phyloP scores from a whole-genome alignment of 2,797 vertebrate genomes.

The Acrocephalus scirpaceus region DNA sequence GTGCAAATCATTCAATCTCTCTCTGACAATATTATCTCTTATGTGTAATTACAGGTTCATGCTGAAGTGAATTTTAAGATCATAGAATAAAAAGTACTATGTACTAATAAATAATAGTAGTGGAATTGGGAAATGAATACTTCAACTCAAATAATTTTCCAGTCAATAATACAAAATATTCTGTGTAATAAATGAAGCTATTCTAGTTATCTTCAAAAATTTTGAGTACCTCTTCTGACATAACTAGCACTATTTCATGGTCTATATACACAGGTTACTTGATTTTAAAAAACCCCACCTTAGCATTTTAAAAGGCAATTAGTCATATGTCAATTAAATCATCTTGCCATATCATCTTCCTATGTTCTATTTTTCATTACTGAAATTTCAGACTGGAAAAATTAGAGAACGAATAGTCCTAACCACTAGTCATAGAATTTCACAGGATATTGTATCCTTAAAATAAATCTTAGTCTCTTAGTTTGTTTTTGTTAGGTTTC shows the following conservation, averaged over 20 bases:
- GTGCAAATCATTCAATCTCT: not conserved
- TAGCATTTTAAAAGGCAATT: constrained; percentile 14
- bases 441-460: not conserved
- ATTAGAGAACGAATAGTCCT: not conserved
- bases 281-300: accelerated
- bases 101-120: not conserved
- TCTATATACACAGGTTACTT: not conserved
- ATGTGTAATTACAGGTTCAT: not conserved
- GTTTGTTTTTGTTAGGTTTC: not conserved
- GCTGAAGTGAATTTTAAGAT: not conserved
- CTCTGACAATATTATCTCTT: not conserved
- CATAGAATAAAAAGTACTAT: not conserved
- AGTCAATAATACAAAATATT: not conserved
- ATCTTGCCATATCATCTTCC: constrained; percentile 4
- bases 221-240: not conserved
- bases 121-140: not conserved
- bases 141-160: not conserved
- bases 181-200: not conserved
- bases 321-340: constrained; percentile 47
- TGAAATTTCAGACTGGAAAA: not conserved
- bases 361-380: not conserved
- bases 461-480: not conserved
- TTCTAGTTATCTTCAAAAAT: not conserved
- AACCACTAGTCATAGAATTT: not conserved
- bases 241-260: not conserved